Conservation (phyloP, 2,797 vertebrate species). For the Silurus aristotelis region DNA sequence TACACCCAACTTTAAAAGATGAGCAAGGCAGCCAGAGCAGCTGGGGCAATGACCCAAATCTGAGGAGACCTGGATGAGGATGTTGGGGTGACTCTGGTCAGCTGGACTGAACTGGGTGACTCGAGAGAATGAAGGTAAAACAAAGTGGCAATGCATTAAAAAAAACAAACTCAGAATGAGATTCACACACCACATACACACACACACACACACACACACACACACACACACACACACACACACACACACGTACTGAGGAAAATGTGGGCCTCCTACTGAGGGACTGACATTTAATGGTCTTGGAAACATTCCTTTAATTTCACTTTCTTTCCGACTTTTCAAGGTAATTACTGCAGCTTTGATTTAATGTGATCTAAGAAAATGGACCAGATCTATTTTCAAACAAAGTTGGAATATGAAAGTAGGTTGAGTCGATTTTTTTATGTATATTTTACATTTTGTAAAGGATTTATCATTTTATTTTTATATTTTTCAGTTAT, state of each 20-base stretch:
- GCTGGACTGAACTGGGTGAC: constrained; percentile 61
- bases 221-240: constrained; percentile 2
- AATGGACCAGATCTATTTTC: constrained; percentile 4
- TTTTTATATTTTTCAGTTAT: background rate
- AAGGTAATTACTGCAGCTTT: constrained; percentile 16
- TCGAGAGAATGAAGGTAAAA: constrained; percentile 42
- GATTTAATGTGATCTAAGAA: background rate
- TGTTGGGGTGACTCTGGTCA: constrained; percentile 74
- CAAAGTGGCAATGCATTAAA: constrained; percentile 66
- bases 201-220: constrained; percentile 44
- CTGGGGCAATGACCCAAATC: constrained; percentile 76
- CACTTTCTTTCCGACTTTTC: constrained; percentile 16
- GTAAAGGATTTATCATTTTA: too few relatives aligned
- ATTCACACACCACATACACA: constrained; percentile 59
- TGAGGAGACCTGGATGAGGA: constrained; percentile 59
- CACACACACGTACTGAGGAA: constrained; percentile 19
- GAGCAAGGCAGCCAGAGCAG: constrained; percentile 57
- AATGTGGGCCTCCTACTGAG: constrained; percentile 28
- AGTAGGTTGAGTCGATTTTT: background rate
- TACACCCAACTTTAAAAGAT: constrained; percentile 60
- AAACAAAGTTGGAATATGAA: background rate
- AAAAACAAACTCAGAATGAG: constrained; percentile 37
- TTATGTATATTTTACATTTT: too few relatives aligned
- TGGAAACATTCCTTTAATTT: constrained; percentile 22
- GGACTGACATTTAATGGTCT: constrained; percentile 28